Conservation (phyloP, 2,888 invertebrate species). For the Amaurobius ferox region DNA sequence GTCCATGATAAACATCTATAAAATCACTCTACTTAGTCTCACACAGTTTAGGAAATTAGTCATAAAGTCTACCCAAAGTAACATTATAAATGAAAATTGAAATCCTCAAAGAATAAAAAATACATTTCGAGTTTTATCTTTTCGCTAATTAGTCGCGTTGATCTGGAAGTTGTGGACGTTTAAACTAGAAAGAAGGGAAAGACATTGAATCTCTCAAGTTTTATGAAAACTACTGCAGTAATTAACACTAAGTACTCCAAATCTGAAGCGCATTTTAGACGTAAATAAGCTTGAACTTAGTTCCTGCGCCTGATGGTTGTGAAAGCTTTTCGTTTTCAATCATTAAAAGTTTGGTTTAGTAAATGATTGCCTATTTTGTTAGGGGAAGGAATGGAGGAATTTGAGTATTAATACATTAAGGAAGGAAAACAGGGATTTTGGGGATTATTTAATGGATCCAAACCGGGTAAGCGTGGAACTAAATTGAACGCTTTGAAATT, state of each 20-base stretch:
- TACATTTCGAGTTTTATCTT: constrained; percentile 35
- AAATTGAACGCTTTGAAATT: background rate
- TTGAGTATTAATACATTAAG: background rate
- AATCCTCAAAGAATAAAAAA: background rate
- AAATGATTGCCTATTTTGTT: background rate
- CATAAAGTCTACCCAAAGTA: no score
- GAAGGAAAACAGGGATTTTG: background rate
- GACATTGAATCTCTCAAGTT: background rate
- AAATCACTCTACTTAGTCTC: no score
- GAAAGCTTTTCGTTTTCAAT: background rate
- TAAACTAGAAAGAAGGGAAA: constrained; percentile 27
- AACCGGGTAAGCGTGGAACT: background rate
- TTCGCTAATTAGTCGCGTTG: constrained; percentile 60
- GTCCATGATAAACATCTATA: no score
- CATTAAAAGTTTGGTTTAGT: background rate
- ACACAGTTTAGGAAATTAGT: no score
- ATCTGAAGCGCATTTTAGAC: background rate
- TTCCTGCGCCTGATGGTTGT: background rate
- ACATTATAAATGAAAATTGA: background rate
- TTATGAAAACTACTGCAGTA: constrained; percentile 38
- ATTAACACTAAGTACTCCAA: constrained; percentile 23
- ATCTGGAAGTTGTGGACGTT: constrained; percentile 61
- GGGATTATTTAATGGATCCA: constrained; percentile 1
- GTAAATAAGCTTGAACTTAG: background rate
- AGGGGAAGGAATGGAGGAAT: background rate